A percentile compares a stretch with the other conserved stretches of the same genome.
Conservation (phyloP, 2,797 vertebrate species). For the Xyrichtys novacula region DNA sequence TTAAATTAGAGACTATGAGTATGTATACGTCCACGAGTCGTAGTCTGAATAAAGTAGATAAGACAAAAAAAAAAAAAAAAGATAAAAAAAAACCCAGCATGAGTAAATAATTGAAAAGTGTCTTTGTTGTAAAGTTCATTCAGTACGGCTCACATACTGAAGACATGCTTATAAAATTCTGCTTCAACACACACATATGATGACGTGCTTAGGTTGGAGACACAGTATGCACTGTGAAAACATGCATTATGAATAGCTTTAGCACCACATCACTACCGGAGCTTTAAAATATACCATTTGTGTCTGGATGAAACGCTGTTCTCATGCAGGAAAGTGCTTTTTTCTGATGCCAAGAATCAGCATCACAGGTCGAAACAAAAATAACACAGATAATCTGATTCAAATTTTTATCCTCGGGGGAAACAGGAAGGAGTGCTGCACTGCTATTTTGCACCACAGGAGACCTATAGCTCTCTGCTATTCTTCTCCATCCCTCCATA, state of each 20-base stretch:
- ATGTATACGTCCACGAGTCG: no score
- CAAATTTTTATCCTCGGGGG: conserved; percentile 65
- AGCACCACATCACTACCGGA: conserved; percentile 17
- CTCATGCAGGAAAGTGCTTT: conserved; percentile 36
- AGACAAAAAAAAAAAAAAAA: no score
- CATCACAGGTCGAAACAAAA: conserved; percentile 70
- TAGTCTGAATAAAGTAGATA: no score
- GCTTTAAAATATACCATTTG: conserved; percentile 47
- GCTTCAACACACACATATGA: not conserved
- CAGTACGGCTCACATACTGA: not conserved
- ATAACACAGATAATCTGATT: conserved; percentile 75
- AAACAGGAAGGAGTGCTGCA: conserved; percentile 46
- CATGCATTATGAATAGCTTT: conserved; percentile 51
- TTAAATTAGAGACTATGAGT: no score
- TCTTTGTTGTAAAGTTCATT: not conserved
- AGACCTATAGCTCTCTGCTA: conserved; percentile 11
- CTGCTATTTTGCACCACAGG: conserved; percentile 28
- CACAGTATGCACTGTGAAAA: conserved; percentile 37
- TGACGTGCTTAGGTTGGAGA: conserved; percentile 22
- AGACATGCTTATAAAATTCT: not conserved
- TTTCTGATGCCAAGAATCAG: conserved; percentile 46
- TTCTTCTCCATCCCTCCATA: conserved; percentile 13
- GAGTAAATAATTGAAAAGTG: no score
- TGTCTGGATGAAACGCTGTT: conserved; percentile 42
- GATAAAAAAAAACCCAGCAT: no score